Conservation (phyloP, 2,113 vertebrate genomes). For the Martes martes region DNA sequence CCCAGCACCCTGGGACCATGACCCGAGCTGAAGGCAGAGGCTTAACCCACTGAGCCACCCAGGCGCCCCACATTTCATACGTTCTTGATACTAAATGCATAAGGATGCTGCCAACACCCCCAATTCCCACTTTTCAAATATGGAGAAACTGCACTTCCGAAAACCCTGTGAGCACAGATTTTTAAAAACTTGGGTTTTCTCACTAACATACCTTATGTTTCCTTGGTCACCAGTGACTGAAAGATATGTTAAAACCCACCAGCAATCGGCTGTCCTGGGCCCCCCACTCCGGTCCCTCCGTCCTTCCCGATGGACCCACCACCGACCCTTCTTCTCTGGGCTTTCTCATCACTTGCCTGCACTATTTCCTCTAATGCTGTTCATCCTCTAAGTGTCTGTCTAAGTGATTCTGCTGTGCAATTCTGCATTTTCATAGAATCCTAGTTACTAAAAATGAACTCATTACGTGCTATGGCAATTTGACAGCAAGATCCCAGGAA, state of each 20-base stretch:
- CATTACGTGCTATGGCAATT: background rate
- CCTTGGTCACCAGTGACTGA: background rate
- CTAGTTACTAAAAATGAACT: background rate
- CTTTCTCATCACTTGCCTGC: background rate
- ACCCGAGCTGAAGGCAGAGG: too few relatives aligned
- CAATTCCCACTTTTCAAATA: background rate
- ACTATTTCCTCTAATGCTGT: background rate
- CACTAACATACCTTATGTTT: background rate
- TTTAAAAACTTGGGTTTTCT: background rate
- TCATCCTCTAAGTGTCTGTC: background rate
- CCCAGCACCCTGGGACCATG: too few relatives aligned
- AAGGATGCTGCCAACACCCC: rapidly evolving
- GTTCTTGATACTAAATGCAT: background rate
- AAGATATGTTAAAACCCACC: background rate
- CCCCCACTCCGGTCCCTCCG: too few relatives aligned
- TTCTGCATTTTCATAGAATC: background rate
- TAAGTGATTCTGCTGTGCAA: background rate
- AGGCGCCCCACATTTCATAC: background rate
- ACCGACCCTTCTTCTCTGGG: background rate
- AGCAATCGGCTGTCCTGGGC: background rate
- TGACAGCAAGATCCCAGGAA: background rate
- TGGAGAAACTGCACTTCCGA: background rate
- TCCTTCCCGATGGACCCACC: background rate
- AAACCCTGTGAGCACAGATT: background rate
- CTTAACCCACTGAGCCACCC: too few relatives aligned